Evolutionary conservation across 2,797 vertebrate genomes (phyloP), one percentile per base, ranked within the genome.

Genomic region (Etheostoma nigrum): DNA sequence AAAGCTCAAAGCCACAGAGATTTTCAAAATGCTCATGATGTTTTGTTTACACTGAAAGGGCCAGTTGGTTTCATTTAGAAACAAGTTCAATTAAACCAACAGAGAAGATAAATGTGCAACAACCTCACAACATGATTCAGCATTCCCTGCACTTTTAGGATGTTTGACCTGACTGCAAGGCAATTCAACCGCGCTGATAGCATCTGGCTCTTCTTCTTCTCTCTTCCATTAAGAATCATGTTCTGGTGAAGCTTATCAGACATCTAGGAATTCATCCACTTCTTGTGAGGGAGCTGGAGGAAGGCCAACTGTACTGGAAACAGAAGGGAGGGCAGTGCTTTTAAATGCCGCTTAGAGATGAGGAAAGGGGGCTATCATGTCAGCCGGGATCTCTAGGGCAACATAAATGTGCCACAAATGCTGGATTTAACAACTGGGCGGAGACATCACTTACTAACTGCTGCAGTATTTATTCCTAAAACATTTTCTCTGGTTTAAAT

Each of bases 201-300:
- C 90, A 95, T 94, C 92, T 91, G 89, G 86, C 90, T 90, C 89
- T 74, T 84, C 89, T 86, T 89, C 91, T 91, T 90, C 86, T 86
- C 85, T 70, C 82, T 87, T 90, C 91, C 92, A 92, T 93, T 92
- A 92, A 87, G 91, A 92, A 89, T 92, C 88, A 81, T 93, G 92
- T 94, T 92, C 89, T 84, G 78, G 47, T 86, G 82, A 78, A 88
- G 86, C 92, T 94, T 93, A 94, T 94, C 93, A 92, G 91, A 90
- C 89, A 93, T 92, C 86, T 86, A 90, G 89, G 91, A 93, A 92
- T 93, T 88, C 89, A 88, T 92, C 92, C 89, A 87, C 88, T 92
- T 90, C 88, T 91, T 89, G 76, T 77, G 66, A 81, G 76, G 76
- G 78, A 76, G 74, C 81, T 92, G 91, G 89, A 92, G 77, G 67